Conservation (phyloP, 2,888 invertebrate species). For the Dicyrtoma fusca region DNA sequence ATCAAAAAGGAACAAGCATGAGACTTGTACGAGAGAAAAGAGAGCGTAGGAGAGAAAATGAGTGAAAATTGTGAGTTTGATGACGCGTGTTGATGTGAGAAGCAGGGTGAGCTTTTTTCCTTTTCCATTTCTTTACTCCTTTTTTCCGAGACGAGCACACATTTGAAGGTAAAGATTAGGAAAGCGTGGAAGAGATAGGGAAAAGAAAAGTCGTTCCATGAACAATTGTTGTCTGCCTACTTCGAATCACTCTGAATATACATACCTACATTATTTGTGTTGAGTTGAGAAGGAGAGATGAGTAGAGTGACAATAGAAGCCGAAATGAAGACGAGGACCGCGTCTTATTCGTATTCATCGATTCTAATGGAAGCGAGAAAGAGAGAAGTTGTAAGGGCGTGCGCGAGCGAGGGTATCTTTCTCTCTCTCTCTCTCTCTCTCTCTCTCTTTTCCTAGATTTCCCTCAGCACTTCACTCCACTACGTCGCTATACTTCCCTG, state of each 20-base stretch:
- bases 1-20: conserved; percentile 22
- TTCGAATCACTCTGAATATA: background rate
- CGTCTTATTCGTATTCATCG: conserved; percentile 37
- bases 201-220: background rate
- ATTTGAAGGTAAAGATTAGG: background rate
- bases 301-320: conserved; percentile 32
- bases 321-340: conserved; percentile 26
- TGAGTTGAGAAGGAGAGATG: conserved; percentile 25
- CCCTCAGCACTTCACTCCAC: background rate
- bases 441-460: conserved; percentile 25
- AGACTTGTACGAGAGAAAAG: background rate
- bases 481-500: background rate
- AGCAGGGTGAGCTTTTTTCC: background rate
- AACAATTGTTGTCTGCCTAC: too few species aligned
- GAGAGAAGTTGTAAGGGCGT: conserved; percentile 31
- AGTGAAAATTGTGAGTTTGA: conserved; percentile 31
- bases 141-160: background rate
- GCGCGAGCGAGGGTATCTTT: conserved; percentile 25
- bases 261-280: background rate
- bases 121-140: background rate
- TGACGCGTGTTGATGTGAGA: conserved; percentile 25
- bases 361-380: conserved; percentile 28
- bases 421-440: conserved; percentile 13
- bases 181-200: conserved; percentile 1
- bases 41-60: conserved; percentile 6